Percentiles rank a stretch among this genome's conserved stretches.
These are phyloP conservation scores for Pedetes capensis DNA, from an alignment of 2,113 vertebrate species.

Conservation along the genomic window DNA sequence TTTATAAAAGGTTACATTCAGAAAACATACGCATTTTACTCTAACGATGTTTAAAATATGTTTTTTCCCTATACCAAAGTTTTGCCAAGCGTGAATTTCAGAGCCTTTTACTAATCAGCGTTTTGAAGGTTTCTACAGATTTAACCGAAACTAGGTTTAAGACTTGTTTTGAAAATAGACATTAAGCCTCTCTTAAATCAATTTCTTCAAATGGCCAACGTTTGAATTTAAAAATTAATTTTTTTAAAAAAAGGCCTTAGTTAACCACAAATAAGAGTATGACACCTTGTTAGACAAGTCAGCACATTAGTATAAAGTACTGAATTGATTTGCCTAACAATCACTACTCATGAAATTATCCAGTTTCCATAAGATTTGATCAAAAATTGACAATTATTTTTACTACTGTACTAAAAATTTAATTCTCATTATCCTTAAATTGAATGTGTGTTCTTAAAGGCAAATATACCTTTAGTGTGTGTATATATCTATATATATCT, in stretches of 20 bases:
- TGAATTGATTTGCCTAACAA: not conserved
- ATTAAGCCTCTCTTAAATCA: not conserved
- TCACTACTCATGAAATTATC: not conserved
- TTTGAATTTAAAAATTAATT: not conserved
- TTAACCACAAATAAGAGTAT: not conserved
- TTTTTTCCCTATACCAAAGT: not conserved
- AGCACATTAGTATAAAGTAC: not conserved
- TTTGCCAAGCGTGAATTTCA: not conserved
- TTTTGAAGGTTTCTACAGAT: not conserved
- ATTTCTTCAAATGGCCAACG: not conserved
- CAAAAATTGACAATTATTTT: not conserved
- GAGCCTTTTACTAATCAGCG: not conserved
- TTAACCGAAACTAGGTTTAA: not conserved
- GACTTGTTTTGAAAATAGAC: not conserved
- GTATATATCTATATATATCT: too few species aligned
- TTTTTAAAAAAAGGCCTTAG: not conserved
- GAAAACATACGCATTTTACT: slow-evolving; percentile 3
- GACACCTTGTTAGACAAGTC: not conserved
- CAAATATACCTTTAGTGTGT: not conserved
- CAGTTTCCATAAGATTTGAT: not conserved
- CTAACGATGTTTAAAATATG: not conserved
- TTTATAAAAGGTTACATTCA: not conserved
- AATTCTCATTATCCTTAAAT: not conserved
- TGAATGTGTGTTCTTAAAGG: not conserved
- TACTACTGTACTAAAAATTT: not conserved